Percentiles rank a stretch among this genome's conserved stretches.
These are phyloP conservation scores for Eidolon dupreanum DNA, from an alignment of 2,797 vertebrate species.

Conservation along the genomic window DNA sequence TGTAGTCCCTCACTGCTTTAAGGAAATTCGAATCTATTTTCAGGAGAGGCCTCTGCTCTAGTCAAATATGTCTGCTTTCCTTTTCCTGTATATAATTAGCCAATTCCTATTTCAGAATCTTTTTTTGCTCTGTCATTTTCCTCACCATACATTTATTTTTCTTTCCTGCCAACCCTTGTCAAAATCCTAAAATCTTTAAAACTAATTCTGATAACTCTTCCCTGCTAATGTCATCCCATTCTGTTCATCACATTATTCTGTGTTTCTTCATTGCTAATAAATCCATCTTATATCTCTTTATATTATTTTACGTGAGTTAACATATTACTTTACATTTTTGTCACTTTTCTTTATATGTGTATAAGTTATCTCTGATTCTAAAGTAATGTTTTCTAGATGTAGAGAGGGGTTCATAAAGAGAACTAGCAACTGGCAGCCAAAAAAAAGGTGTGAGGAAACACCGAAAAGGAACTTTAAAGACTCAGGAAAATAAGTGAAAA, in stretches of 20 bases:
- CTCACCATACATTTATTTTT: slow-evolving; percentile 22
- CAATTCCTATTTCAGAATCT: slow-evolving; percentile 59
- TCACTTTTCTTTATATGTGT: neutral
- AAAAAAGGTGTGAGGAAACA: slow-evolving; percentile 1
- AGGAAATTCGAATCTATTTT: slow-evolving; percentile 43
- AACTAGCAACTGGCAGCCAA: neutral
- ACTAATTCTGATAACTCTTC: neutral
- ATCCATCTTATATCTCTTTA: neutral
- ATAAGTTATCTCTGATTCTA: neutral
- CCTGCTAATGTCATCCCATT: neutral
- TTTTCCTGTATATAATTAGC: slow-evolving; percentile 41
- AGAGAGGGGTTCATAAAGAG: neutral
- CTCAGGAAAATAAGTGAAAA: neutral
- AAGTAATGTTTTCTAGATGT: neutral
- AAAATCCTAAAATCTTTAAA: slow-evolving; percentile 53
- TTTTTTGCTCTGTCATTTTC: slow-evolving; percentile 49
- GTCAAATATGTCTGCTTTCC: slow-evolving; percentile 54
- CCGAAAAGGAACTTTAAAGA: neutral
- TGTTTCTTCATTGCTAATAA: neutral
- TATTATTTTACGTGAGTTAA: neutral
- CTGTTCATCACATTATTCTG: neutral
- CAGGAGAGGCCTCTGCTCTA: neutral
- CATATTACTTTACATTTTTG: neutral
- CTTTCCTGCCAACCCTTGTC: neutral
- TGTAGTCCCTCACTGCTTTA: neutral